Conservation (phyloP, 2,113 vertebrate species). For the Cercopithecus mona region DNA sequence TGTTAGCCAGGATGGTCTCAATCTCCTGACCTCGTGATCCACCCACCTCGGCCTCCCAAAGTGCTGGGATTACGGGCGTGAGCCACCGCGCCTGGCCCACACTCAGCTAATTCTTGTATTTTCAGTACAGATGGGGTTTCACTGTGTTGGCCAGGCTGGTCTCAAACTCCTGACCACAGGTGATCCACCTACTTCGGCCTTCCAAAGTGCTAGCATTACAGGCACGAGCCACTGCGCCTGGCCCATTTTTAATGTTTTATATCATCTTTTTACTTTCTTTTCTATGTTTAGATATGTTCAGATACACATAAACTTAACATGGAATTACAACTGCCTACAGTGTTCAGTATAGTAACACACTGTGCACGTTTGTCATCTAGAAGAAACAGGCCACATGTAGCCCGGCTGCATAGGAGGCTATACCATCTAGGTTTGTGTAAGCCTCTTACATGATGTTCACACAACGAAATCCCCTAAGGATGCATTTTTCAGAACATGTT, state of each 20-base stretch:
- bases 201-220: too few species aligned
- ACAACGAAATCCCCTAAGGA: not conserved
- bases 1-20: too few species aligned
- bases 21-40: too few species aligned
- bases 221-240: accelerated
- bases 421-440: not conserved
- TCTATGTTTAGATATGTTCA: not conserved
- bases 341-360: not conserved
- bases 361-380: not conserved
- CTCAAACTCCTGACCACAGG: too few species aligned
- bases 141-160: too few species aligned
- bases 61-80: too few species aligned
- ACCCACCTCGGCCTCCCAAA: too few species aligned
- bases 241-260: not conserved
- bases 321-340: not conserved
- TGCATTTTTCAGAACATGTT: not conserved
- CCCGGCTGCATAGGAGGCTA: not conserved
- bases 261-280: not conserved
- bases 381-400: not conserved
- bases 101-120: too few species aligned
- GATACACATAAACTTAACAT: not conserved
- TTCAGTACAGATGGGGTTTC: too few species aligned
- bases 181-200: too few species aligned
- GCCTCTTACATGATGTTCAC: not conserved
- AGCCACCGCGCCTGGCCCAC: accelerated